These are phyloP conservation scores for Volucella bombylans DNA, from an alignment of 2,888 invertebrate species.

Conservation along the genomic window DNA sequence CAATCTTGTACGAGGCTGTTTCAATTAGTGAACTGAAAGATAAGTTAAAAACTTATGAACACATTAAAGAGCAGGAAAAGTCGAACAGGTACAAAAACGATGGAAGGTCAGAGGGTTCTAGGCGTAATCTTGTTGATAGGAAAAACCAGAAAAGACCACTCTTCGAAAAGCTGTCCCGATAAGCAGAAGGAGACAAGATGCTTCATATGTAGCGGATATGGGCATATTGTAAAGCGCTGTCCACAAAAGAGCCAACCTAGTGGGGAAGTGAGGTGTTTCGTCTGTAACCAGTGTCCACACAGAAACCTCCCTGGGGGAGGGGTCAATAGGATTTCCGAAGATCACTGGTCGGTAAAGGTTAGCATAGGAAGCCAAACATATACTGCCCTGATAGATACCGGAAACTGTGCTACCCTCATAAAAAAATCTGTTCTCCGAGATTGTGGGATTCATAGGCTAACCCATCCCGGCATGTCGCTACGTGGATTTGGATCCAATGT, in stretches of 20 bases:
- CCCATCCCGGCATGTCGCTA: neutral
- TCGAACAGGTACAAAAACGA: neutral
- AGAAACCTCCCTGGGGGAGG: neutral
- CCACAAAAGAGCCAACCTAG: neutral
- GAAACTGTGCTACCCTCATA: neutral
- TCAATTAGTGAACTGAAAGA: no score
- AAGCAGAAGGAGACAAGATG: conserved; percentile 4
- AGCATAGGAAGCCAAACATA: neutral
- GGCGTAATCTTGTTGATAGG: neutral
- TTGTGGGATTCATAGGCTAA: neutral
- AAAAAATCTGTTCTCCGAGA: neutral
- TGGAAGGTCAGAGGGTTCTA: neutral
- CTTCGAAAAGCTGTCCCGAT: neutral
- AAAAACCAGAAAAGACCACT: neutral
- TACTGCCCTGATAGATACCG: neutral
- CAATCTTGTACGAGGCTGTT: no score
- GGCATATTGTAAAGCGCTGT: neutral
- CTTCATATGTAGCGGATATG: conserved; percentile 12
- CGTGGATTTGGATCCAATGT: neutral
- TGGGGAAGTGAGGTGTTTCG: neutral
- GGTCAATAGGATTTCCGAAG: neutral
- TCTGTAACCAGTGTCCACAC: neutral
- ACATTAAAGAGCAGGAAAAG: neutral
- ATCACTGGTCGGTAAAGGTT: neutral
- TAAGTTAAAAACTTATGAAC: neutral